Evolutionary conservation across 2,113 vertebrate species (phyloP), one percentile per base, ranked within the genome.

Genomic region (Poecilia latipinna): DNA sequence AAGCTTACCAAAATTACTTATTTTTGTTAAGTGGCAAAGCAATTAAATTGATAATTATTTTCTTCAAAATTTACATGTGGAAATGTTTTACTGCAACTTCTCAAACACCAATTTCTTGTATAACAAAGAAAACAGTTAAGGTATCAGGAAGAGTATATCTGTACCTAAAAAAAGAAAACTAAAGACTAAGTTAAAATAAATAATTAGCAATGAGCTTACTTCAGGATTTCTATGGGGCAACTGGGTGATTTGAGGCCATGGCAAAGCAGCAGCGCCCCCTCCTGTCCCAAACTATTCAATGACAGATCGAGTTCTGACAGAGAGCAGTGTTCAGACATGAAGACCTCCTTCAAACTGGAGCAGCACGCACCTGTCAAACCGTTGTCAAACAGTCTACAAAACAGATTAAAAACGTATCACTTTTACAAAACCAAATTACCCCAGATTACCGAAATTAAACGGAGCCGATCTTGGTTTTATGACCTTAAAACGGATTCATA

Each of bases 291-390:
- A 0, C 91, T 86, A 39, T 93, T 94, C 10, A 90, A 51, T 15
- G 93, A 92, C 65, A 93, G 83, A 15, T 94, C 79, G 68, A 95
- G 79, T 37, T 93, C 86, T 13, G 78, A 63, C 82, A 94, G 78
- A 37, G 22, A 42, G 82, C 90, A 93, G 80, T 84, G 72, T 42
- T 88, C 80, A 13, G 91, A 93, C 74, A 75, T 82, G 65, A 95
- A 77, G 28, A 75, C 77, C 8, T 82, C 79, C 68, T 78, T 90
- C 37, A 95, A 42, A n/a, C 71, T 54, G 4, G 76, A 69, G 57
- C 93, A 92, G 83, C 91, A 93, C 0, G 35, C 82, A 6, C 44
- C 85, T 0, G 93, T 91, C 82, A 94, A 35, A 37, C 74, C 19
- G 19, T 44, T 83, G 8, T 22, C 79, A 67, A 17, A 77, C 1